Conservation (phyloP, 2,113 vertebrate genomes). For the Sialia sialis region DNA sequence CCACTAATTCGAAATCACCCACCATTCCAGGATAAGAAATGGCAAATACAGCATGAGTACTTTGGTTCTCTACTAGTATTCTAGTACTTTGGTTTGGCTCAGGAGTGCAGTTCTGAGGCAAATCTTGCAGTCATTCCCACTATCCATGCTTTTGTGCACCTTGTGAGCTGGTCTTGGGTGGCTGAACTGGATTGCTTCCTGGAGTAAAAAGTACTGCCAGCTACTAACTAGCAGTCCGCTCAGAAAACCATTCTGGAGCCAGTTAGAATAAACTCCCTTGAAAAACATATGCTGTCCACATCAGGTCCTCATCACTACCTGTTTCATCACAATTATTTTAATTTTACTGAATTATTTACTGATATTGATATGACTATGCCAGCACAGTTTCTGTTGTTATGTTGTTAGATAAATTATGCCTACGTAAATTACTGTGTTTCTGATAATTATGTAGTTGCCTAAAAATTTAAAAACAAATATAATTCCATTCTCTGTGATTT, state of each 20-base stretch:
- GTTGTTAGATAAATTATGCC: neutral
- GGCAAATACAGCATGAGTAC: neutral
- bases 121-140: neutral
- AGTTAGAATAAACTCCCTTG: neutral
- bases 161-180: neutral
- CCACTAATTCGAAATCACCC: neutral
- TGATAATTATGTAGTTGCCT: neutral
- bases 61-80: neutral
- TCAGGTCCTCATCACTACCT: neutral
- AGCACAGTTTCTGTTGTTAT: neutral
- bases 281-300: neutral
- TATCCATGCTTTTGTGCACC: rapidly evolving
- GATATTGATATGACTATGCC: neutral
- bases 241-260: neutral
- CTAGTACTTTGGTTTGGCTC: neutral
- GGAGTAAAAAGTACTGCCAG: neutral
- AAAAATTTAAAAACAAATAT: neutral
- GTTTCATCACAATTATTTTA: neutral
- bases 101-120: neutral
- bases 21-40: neutral
- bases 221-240: neutral
- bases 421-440: neutral
- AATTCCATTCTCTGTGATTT: neutral
- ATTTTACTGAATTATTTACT: neutral
- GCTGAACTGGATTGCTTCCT: neutral